These are phyloP conservation scores for Andrena flavipes DNA, from an alignment of 2,888 invertebrate genomes.

Conservation along the genomic window DNA sequence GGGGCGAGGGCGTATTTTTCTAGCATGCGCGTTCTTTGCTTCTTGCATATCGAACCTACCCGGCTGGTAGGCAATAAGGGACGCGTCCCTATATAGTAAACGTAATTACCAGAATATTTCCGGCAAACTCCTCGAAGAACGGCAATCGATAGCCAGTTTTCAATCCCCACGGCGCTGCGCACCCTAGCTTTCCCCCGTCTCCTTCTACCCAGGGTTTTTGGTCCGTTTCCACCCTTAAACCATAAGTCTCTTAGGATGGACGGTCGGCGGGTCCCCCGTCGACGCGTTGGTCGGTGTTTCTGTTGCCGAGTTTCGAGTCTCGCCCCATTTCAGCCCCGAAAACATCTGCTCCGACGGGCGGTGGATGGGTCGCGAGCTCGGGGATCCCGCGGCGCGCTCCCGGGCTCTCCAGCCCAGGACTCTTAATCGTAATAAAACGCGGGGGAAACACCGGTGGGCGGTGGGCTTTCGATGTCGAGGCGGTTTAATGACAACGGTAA, in stretches of 20 bases:
- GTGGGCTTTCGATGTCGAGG: conserved; percentile 21
- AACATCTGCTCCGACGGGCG: conserved; percentile 54
- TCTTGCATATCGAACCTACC: no score
- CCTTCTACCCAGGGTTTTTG: not conserved
- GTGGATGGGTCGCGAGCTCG: not conserved
- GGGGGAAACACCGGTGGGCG: not conserved
- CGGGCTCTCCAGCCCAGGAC: conserved; percentile 18
- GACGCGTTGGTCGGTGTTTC: conserved; percentile 42
- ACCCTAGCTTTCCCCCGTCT: conserved; percentile 8
- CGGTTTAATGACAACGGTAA: conserved; percentile 59
- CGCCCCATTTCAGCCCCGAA: conserved; percentile 23
- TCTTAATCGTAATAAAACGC: conserved; percentile 57
- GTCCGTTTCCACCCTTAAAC: conserved; percentile 39
- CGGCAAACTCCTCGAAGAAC: conserved; percentile 20
- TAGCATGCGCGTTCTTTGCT: not conserved
- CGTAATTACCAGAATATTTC: not conserved
- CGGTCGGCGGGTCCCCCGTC: conserved; percentile 27
- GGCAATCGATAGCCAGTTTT: not conserved
- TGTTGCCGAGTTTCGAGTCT: conserved; percentile 54
- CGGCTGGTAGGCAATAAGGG: no score
- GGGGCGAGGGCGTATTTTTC: not conserved
- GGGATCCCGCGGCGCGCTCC: conserved; percentile 3
- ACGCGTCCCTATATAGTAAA: no score
- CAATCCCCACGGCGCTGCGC: not conserved
- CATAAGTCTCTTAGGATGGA: conserved; percentile 50